Evolutionary conservation across 1,140 invertebrate species (phyloP).

Genomic region (Dendrolimus kikuchii): DNA sequence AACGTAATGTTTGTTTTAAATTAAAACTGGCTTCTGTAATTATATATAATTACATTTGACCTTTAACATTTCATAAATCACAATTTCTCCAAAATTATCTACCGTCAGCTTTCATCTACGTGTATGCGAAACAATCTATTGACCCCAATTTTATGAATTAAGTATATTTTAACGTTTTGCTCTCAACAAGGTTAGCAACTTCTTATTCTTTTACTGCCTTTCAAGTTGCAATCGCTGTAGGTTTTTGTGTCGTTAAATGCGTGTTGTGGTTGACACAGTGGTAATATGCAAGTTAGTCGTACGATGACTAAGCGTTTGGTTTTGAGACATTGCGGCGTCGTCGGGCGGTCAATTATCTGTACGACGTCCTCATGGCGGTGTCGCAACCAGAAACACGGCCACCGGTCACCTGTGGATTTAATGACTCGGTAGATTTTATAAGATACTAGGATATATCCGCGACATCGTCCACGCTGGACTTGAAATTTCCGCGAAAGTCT

Average conservation of each 20-base stretch:
- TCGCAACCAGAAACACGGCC: constrained; percentile 14
- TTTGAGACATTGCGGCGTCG: not conserved
- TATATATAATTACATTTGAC: not conserved
- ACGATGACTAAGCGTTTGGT: constrained; percentile 3
- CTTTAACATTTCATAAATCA: constrained; percentile 11
- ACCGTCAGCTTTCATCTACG: constrained; percentile 21
- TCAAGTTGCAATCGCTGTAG: constrained; percentile 20
- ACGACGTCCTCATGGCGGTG: constrained; percentile 18
- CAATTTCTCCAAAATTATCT: constrained; percentile 13
- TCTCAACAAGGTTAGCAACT: constrained; percentile 23
- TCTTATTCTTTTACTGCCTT: constrained; percentile 15
- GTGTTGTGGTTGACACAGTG: constrained; percentile 13
- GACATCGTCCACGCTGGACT: not conserved
- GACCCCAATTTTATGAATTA: constrained; percentile 23
- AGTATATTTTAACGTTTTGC: constrained; percentile 22
- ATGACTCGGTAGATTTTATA: not conserved
- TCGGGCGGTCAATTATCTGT: constrained; percentile 25
- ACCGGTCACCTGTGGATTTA: constrained; percentile 1
- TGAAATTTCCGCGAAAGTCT: not conserved
- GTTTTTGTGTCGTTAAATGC: constrained; percentile 8
- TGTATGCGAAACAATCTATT: constrained; percentile 11
- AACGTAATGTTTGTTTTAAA: too few relatives aligned
- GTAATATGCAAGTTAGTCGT: constrained; percentile 17
- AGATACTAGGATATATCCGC: too few relatives aligned
- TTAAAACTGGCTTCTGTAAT: too few relatives aligned